Percentiles rank a stretch among this genome's conserved stretches.
phyloP scores from a whole-genome alignment of 2,888 invertebrate genomes.

The Brenthis ino region DNA sequence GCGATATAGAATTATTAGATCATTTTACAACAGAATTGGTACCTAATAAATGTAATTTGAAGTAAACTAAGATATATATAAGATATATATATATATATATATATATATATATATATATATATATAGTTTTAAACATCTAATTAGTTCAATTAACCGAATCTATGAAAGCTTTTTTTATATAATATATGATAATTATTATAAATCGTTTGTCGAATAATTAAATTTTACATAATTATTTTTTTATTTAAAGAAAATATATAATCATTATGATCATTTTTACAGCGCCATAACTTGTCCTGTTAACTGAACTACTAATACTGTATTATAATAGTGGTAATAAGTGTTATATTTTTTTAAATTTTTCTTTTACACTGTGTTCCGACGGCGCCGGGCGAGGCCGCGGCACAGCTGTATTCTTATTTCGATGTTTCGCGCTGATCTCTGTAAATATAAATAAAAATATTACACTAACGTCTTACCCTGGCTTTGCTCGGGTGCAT shows the following conservation, averaged over 20 bases:
- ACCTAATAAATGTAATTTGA: conserved; percentile 2
- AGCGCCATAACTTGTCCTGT: background rate
- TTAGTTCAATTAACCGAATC: conserved; percentile 7
- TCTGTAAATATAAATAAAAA: conserved; percentile 48
- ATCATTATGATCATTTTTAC: no score
- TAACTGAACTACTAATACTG: conserved; percentile 10
- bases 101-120: background rate
- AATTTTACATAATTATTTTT: no score
- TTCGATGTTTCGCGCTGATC: conserved; percentile 61
- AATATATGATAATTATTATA: background rate
- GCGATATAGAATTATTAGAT: background rate
- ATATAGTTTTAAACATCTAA: background rate
- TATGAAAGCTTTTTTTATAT: background rate
- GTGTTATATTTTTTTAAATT: conserved; percentile 12
- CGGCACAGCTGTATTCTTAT: conserved; percentile 44
- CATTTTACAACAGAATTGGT: background rate
- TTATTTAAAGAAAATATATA: no score
- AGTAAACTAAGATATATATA: no score
- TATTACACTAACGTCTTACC: background rate
- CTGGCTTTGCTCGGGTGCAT: no score
- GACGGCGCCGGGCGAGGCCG: conserved; percentile 50
- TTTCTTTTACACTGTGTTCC: conserved; percentile 56
- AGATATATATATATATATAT: background rate
- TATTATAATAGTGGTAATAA: background rate
- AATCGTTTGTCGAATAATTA: no score